Percentiles rank a stretch among this genome's conserved stretches.
Evolutionary conservation across 2,113 vertebrate species (phyloP).

Genomic region (Channa argus): DNA sequence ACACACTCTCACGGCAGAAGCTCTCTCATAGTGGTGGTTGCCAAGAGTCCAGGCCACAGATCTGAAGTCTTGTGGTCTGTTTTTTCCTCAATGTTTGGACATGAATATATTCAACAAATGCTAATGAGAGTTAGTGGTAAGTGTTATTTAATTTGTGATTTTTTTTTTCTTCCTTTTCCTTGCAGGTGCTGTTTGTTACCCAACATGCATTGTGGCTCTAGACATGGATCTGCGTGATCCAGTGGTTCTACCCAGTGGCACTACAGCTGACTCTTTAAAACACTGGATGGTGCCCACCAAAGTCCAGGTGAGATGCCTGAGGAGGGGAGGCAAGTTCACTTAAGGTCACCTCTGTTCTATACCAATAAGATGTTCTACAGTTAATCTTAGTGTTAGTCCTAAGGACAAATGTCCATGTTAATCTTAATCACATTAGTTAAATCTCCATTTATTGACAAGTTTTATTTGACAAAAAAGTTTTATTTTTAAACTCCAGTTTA

Average conservation of each 20-base stretch:
- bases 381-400: too few relatives aligned
- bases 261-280: conserved; percentile 87
- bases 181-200: conserved; percentile 89
- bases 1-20: conserved; percentile 11
- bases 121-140: conserved; percentile 47
- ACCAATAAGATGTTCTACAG: too few relatives aligned
- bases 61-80: conserved; percentile 28
- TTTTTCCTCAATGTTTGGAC: conserved; percentile 35
- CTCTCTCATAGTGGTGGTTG: conserved; percentile 19
- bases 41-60: conserved; percentile 43
- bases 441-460: too few relatives aligned
- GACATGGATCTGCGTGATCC: conserved; percentile 86
- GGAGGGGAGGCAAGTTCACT: background rate
- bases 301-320: conserved; percentile 86
- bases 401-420: too few relatives aligned
- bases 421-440: too few relatives aligned
- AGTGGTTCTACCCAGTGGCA: conserved; percentile 85
- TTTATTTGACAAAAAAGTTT: too few relatives aligned
- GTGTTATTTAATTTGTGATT: conserved; percentile 22
- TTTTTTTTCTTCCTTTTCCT: conserved; percentile 4
- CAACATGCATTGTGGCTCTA: conserved; percentile 86
- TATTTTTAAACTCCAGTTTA: too few relatives aligned
- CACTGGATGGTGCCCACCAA: conserved; percentile 90
- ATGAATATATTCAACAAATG: conserved; percentile 70
- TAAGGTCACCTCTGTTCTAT: background rate